Conservation (phyloP, 1,140 invertebrate genomes). For the Zaprionus tsacasi region DNA sequence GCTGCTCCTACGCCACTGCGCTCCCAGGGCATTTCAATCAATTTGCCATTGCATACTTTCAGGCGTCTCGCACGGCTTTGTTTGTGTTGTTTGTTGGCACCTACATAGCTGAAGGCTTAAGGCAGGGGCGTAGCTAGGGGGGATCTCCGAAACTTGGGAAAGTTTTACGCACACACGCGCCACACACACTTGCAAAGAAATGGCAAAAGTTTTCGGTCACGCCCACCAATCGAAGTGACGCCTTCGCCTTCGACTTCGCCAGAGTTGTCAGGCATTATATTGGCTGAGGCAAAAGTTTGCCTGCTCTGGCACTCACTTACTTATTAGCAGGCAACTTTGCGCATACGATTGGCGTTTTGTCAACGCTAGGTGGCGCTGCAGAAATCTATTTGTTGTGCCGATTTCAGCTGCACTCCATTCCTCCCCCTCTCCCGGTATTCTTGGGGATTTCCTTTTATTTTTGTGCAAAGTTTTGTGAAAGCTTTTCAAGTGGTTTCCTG, state of each 20-base stretch:
- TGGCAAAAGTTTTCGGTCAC: constrained; percentile 62
- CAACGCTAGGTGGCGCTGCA: constrained; percentile 61
- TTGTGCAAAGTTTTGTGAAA: constrained; percentile 53
- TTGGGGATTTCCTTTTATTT: constrained; percentile 28
- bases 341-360: constrained; percentile 72
- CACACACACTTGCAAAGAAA: constrained; percentile 44
- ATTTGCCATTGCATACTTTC: constrained; percentile 65
- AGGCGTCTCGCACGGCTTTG: constrained; percentile 43
- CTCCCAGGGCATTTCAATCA: constrained; percentile 73
- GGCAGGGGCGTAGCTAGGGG: neutral
- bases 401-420: constrained; percentile 38
- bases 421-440: no score
- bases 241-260: neutral
- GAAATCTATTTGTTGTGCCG: constrained; percentile 60
- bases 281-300: constrained; percentile 70
- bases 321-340: constrained; percentile 70
- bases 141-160: constrained; percentile 2
- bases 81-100: constrained; percentile 51
- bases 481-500: constrained; percentile 45
- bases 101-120: constrained; percentile 29
- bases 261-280: constrained; percentile 47
- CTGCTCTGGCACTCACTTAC: constrained; percentile 28
- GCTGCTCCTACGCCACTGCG: neutral
- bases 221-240: constrained; percentile 45
- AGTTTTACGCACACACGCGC: constrained; percentile 60